Evolutionary conservation across 2,888 invertebrate genomes (phyloP).

Genomic region (Cyclophora albipunctata): DNA sequence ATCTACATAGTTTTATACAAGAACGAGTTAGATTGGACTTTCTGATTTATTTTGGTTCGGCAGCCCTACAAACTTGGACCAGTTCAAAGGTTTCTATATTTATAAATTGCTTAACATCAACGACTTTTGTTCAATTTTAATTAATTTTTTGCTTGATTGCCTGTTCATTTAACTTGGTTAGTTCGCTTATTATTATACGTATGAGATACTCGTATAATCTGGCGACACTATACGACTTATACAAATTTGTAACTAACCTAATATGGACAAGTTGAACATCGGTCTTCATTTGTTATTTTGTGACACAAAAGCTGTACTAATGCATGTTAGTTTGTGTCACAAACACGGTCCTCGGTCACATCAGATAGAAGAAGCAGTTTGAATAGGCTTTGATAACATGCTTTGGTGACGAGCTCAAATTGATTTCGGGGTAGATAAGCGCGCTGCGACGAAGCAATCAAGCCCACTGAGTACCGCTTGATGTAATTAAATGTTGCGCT

Average conservation of each 20-base stretch:
- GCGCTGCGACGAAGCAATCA: constrained; percentile 2
- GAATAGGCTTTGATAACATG: neutral
- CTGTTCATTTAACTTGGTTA: too few species aligned
- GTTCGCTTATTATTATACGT: too few species aligned
- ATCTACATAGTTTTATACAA: too few species aligned
- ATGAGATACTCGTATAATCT: too few species aligned
- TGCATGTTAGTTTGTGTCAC: neutral
- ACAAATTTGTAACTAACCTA: too few species aligned
- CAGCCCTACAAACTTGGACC: neutral
- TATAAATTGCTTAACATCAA: too few species aligned
- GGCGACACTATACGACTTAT: too few species aligned
- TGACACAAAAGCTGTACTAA: neutral
- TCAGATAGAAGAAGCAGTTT: neutral
- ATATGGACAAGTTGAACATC: too few species aligned
- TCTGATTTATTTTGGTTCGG: constrained; percentile 1
- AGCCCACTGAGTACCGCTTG: neutral
- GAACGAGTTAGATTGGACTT: too few species aligned
- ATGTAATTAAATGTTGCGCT: neutral
- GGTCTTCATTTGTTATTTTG: neutral
- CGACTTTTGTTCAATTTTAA: too few species aligned
- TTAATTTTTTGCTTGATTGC: too few species aligned
- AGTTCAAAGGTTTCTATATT: too few species aligned
- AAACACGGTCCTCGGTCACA: constrained; percentile 1
- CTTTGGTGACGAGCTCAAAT: neutral
- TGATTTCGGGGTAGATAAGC: constrained; percentile 2